Evolutionary conservation across 2,797 vertebrate genomes (phyloP).

Genomic region (Sarcoramphus papa): DNA sequence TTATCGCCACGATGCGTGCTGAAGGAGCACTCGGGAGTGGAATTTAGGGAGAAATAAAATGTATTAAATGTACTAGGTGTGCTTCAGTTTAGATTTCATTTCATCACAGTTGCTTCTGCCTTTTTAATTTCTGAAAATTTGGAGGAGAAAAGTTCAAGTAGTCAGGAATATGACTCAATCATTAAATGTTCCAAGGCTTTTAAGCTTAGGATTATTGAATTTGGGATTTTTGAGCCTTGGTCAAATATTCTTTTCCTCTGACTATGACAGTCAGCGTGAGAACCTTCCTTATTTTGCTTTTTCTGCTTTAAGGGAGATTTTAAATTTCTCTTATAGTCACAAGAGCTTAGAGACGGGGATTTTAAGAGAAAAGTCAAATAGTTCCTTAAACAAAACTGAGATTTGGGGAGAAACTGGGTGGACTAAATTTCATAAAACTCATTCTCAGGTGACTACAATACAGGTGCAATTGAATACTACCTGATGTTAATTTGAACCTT

Average conservation of each 20-base stretch:
- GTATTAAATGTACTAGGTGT: not conserved
- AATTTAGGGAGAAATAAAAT: not conserved
- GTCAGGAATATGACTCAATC: not conserved
- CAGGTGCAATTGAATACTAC: not conserved
- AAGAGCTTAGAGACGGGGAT: not conserved
- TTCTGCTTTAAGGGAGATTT: not conserved
- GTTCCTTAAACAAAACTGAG: not conserved
- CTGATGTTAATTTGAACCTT: not conserved
- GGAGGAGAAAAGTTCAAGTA: not conserved
- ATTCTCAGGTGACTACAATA: not conserved
- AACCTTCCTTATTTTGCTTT: not conserved
- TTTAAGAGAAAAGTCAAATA: not conserved
- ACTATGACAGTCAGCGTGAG: not conserved
- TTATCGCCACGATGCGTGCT: accelerated
- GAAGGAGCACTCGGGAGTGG: not conserved
- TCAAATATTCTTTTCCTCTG: not conserved
- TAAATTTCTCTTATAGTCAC: not conserved
- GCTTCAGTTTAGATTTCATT: not conserved
- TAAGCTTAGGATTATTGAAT: not conserved
- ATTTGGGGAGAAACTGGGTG: not conserved
- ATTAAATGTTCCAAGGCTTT: not conserved
- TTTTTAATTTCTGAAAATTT: not conserved
- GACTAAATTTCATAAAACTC: not conserved
- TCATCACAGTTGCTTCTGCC: not conserved
- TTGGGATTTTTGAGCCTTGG: not conserved